phyloP scores from a whole-genome alignment of 2,888 invertebrate genomes.

The Cheilosia variabilis region DNA sequence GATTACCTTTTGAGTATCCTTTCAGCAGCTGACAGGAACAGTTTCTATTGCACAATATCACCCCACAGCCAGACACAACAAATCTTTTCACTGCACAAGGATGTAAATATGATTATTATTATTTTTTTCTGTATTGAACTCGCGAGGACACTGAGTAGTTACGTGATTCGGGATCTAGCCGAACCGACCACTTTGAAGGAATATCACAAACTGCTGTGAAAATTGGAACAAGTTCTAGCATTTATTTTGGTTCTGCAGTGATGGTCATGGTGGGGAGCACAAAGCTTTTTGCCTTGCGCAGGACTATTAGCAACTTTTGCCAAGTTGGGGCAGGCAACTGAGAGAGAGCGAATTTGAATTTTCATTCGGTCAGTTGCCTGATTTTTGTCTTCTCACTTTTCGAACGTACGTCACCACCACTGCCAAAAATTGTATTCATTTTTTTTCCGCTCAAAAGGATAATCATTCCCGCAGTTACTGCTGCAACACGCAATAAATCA shows the following conservation, averaged over 20 bases:
- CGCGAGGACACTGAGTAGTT: constrained; percentile 54
- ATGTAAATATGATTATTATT: not conserved
- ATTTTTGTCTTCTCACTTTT: constrained; percentile 17
- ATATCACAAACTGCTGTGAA: constrained; percentile 67
- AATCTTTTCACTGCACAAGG: constrained; percentile 28
- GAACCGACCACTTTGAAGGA: constrained; percentile 64
- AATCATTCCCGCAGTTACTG: constrained; percentile 43
- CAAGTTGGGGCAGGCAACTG: constrained; percentile 54
- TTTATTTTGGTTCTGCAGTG: constrained; percentile 70
- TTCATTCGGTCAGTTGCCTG: constrained; percentile 49
- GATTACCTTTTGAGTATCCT: constrained; percentile 68
- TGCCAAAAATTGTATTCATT: constrained; percentile 34
- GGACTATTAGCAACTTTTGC: constrained; percentile 48
- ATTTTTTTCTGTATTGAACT: constrained; percentile 9
- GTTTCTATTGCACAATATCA: constrained; percentile 35
- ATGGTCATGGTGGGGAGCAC: constrained; percentile 39
- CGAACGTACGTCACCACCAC: constrained; percentile 11
- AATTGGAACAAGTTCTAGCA: constrained; percentile 63
- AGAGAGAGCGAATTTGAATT: constrained; percentile 12
- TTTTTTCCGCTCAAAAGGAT: constrained; percentile 20
- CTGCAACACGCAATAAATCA: constrained; percentile 54
- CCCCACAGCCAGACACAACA: constrained; percentile 47
- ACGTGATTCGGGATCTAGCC: constrained; percentile 30
- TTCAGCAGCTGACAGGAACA: constrained; percentile 27
- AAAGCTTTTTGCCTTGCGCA: constrained; percentile 72